These are phyloP conservation scores for Erythrocebus patas DNA, from an alignment of 2,113 vertebrate species.

Conservation along the genomic window DNA sequence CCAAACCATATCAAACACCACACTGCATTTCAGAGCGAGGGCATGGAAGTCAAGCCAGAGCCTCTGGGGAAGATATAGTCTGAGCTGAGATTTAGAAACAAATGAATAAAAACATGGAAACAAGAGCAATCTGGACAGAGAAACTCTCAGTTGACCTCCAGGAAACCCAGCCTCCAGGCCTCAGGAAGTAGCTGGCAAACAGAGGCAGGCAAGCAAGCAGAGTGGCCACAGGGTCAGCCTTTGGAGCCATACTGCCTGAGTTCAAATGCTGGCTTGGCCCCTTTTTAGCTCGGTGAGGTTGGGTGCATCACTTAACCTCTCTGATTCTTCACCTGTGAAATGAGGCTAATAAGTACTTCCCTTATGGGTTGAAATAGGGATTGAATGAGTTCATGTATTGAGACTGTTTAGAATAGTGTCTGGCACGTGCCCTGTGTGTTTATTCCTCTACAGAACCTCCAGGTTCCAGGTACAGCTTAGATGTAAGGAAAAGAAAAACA, in stretches of 20 bases:
- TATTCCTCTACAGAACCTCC: neutral
- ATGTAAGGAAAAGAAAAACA: neutral
- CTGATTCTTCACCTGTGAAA: neutral
- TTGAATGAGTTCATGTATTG: neutral
- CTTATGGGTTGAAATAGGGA: neutral
- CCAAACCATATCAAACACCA: too few relatives aligned
- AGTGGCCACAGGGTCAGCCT: neutral
- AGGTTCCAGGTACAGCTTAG: neutral
- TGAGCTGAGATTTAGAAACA: neutral
- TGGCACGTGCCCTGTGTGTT: fast-evolving
- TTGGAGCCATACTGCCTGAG: neutral
- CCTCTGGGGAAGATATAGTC: neutral
- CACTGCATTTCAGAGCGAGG: neutral
- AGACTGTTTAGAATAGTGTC: neutral
- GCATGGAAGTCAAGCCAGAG: neutral
- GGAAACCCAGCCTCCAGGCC: neutral
- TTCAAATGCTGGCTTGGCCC: neutral
- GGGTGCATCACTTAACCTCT: neutral
- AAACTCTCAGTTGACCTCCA: neutral
- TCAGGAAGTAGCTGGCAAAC: neutral
- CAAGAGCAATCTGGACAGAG: neutral
- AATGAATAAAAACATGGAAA: neutral
- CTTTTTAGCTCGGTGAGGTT: neutral
- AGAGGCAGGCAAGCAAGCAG: neutral
- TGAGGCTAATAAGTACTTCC: neutral